A percentile compares a stretch with the other conserved stretches of the same genome.
These are phyloP conservation scores for Anoplius nigerrimus DNA, from an alignment of 2,888 invertebrate genomes.

Conservation along the genomic window DNA sequence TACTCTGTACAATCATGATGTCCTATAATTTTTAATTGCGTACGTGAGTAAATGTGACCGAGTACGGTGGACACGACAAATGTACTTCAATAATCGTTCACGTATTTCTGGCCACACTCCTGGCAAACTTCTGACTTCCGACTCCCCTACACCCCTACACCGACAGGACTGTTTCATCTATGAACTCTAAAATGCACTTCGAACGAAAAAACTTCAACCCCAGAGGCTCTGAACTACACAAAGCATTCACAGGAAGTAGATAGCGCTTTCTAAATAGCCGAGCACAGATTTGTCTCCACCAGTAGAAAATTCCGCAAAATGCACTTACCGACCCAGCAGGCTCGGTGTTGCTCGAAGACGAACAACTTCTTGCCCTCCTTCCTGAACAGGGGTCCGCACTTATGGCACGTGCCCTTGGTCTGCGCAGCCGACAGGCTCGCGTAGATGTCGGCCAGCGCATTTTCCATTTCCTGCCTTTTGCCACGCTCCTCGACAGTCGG, in stretches of 20 bases:
- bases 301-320: not conserved
- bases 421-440: constrained; percentile 56
- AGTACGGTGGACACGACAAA: no score
- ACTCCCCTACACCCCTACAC: no score
- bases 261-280: not conserved
- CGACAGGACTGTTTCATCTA: no score
- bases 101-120: no score
- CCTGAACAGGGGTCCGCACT: constrained; percentile 60
- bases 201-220: no score
- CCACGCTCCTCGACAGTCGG: constrained; percentile 8
- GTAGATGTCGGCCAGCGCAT: constrained; percentile 54
- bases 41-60: no score
- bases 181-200: no score
- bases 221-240: no score
- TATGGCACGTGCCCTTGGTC: constrained; percentile 54
- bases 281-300: not conserved
- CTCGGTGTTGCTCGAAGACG: constrained; percentile 58
- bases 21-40: no score
- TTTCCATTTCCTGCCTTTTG: constrained; percentile 31
- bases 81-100: no score
- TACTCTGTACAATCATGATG: no score
- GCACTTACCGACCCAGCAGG: constrained; percentile 63
- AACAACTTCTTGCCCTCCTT: constrained; percentile 59
- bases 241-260: not conserved
- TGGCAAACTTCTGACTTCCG: no score